phyloP scores from a whole-genome alignment of 2,888 invertebrate species.

The Gnatocerus cornutus region DNA sequence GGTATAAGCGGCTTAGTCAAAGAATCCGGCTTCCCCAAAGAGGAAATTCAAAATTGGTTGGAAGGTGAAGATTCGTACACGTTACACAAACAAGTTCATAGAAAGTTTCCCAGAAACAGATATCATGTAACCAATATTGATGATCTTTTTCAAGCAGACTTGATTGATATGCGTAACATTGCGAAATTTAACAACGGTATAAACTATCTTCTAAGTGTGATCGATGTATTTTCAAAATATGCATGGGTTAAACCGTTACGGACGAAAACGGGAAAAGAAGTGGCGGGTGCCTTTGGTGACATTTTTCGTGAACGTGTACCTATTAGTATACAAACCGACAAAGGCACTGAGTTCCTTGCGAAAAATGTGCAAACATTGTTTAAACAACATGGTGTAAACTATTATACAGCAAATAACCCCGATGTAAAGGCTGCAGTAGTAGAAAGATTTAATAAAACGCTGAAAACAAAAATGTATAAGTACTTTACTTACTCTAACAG shows the following conservation, averaged over 20 bases:
- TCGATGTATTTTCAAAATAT: conserved; percentile 64
- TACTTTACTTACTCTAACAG: conserved; percentile 47
- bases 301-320: conserved; percentile 38
- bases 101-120: conserved; percentile 1
- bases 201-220: too few species aligned
- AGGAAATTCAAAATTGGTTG: conserved; percentile 1
- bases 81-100: too few species aligned
- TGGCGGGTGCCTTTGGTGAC: conserved; percentile 50
- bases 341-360: conserved; percentile 40
- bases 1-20: conserved; percentile 57
- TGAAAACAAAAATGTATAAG: too few species aligned
- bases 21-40: conserved; percentile 45
- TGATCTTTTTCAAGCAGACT: too few species aligned
- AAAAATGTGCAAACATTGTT: conserved; percentile 52
- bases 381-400: too few species aligned
- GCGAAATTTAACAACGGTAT: too few species aligned
- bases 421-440: too few species aligned
- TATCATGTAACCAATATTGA: not conserved
- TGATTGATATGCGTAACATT: too few species aligned
- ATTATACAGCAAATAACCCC: too few species aligned
- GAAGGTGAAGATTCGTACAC: not conserved
- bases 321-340: conserved; percentile 33
- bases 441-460: too few species aligned
- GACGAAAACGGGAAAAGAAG: conserved; percentile 57
- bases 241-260: conserved; percentile 61